Evolutionary conservation across 2,797 vertebrate genomes (phyloP), one percentile per base, ranked within the genome.

Genomic region (Sebastes nivosus): DNA sequence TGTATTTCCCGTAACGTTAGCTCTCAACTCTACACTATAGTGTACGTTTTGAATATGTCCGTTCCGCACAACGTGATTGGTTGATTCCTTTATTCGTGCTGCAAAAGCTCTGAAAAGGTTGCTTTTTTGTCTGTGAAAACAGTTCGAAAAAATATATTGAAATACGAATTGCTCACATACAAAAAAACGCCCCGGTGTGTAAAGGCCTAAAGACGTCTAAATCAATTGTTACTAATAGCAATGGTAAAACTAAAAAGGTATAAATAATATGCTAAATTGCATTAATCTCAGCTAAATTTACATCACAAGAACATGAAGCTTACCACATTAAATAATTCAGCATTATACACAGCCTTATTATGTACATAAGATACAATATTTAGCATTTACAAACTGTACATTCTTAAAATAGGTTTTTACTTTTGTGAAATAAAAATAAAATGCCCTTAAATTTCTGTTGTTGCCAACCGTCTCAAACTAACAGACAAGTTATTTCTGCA

Each of bases 321-420:
- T 46, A 63, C 30, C 5, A 71, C 57, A 12, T 46, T 63, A 38
- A 14, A 57, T 24, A 38, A 22, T 38, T 63, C 32, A 81, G 75
- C 70, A 3, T 63, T 59, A 30, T 57, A 30, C 61, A 75, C 61
- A 82, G 72, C 57, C 18, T 20, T 1, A 0, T 5, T 76, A 79
- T 79, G 4, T 81, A 84, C 81, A 83, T 30, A 57, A 87, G 18
- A 66, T 77, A 82, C 71, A 86, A 32, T 46, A 27, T 67, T 55
- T 11, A 63, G 55, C 16, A 32, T 83, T 79, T 83, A 87, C 84
- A 89, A 87, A 89, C 67, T 83, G 63, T 81, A 85, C 78, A 84
- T 10, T 67, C 22, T 22, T 67, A 4, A 80, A 85, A 80, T 66
- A 80, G 27, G 12, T 64, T 75, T 75, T 24, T 2, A 38, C 11